Evolutionary conservation across 23 tunicate species (phyloP).

Genomic region (Ascidia mentula): DNA sequence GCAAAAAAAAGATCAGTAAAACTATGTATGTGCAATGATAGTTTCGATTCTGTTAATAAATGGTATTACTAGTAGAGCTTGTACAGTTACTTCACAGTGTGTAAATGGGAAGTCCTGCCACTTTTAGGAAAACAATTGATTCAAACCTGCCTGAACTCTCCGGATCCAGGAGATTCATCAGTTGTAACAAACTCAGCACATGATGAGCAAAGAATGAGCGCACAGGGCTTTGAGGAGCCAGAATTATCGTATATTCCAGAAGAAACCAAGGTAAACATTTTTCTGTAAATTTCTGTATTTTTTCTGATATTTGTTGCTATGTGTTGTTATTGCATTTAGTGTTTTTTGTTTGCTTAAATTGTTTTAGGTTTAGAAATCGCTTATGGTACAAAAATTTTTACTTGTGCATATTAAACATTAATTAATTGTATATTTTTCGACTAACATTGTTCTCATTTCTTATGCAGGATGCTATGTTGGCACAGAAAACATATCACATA

Average conservation of each 20-base stretch:
- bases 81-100: too few relatives aligned
- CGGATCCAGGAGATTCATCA: slow-evolving; percentile 54
- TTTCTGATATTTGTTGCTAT: too few relatives aligned
- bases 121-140: slow-evolving; percentile 98
- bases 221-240: slow-evolving; percentile 94
- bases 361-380: neutral
- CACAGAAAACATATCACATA: slow-evolving; percentile 71
- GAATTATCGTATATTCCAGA: slow-evolving; percentile 73
- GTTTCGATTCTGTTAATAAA: too few relatives aligned
- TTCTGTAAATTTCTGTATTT: neutral
- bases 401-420: neutral
- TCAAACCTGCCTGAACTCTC: slow-evolving; percentile 95
- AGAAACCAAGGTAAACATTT: slow-evolving; percentile 60
- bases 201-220: slow-evolving; percentile 93
- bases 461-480: slow-evolving; percentile 39
- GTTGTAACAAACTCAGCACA: slow-evolving; percentile 38
- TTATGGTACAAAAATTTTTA: neutral
- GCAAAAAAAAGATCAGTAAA: too few relatives aligned
- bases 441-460: neutral
- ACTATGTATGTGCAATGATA: too few relatives aligned
- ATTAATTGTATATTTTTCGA: neutral
- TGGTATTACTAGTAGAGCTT: too few relatives aligned
- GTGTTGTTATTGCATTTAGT: too few relatives aligned
- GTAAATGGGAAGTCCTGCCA: too few relatives aligned
- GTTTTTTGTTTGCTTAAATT: neutral